These are phyloP conservation scores for Pituophis catenifer DNA, from an alignment of 2,113 vertebrate species.

Conservation along the genomic window DNA sequence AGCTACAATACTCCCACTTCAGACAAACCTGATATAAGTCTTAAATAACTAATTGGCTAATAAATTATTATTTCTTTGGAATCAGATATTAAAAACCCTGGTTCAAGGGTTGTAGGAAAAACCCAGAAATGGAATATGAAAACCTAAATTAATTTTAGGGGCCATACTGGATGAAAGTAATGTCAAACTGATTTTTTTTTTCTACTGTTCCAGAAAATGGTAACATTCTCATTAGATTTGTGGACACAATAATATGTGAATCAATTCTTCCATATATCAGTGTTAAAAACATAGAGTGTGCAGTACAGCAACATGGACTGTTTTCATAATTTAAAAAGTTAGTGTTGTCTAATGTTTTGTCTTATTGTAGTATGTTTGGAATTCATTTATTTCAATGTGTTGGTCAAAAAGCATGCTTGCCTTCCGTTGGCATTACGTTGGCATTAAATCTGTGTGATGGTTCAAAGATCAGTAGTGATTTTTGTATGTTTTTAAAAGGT, in stretches of 20 bases:
- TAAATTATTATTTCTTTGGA: background rate
- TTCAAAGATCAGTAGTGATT: slow-evolving; percentile 18
- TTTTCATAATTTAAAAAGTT: background rate
- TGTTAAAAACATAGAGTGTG: background rate
- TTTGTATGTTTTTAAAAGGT: slow-evolving; percentile 36
- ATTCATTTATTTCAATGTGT: slow-evolving; percentile 32
- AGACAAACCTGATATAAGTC: background rate
- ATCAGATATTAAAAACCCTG: background rate
- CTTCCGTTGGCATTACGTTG: slow-evolving; percentile 53
- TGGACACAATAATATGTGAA: background rate
- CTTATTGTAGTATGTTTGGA: slow-evolving; percentile 25
- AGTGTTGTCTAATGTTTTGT: slow-evolving; percentile 28
- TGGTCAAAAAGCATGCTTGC: slow-evolving; percentile 51
- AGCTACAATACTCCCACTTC: background rate
- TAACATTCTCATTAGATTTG: background rate
- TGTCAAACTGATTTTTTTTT: background rate
- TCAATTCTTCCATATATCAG: background rate
- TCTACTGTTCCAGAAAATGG: background rate
- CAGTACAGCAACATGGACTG: background rate
- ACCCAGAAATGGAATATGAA: background rate
- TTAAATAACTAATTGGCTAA: background rate
- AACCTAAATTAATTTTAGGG: background rate
- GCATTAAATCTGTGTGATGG: slow-evolving; percentile 46
- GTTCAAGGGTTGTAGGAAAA: background rate
- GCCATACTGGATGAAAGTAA: background rate